Conservation (phyloP, 2,888 invertebrate genomes). For the Amblyteles armatorius region DNA sequence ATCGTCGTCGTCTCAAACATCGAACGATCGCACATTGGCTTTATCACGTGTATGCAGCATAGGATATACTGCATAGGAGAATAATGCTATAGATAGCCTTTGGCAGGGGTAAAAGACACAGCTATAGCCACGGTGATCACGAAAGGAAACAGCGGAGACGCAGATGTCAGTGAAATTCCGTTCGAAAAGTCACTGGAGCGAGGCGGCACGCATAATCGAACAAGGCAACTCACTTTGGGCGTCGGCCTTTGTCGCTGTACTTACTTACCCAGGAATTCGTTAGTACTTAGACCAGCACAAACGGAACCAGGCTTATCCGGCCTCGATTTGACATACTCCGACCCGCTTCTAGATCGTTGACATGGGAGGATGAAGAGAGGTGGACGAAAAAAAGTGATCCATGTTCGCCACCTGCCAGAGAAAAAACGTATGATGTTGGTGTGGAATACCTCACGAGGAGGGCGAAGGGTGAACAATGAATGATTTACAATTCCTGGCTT, state of each 20-base stretch:
- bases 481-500: not conserved
- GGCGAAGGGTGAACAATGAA: too few relatives aligned
- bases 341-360: not conserved
- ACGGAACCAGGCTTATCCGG: slow-evolving; percentile 14
- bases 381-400: not conserved
- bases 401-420: not conserved
- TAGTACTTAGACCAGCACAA: slow-evolving; percentile 14
- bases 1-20: slow-evolving; percentile 40
- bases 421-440: not conserved
- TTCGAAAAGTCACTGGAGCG: slow-evolving; percentile 83
- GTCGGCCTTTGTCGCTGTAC: slow-evolving; percentile 81
- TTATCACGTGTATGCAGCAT: slow-evolving; percentile 16
- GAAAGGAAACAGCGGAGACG: slow-evolving; percentile 80
- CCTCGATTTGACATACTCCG: slow-evolving; percentile 7
- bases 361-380: not conserved
- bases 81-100: slow-evolving; percentile 53
- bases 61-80: slow-evolving; percentile 7
- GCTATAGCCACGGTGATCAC: slow-evolving; percentile 52
- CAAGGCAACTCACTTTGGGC: slow-evolving; percentile 83
- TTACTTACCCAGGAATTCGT: slow-evolving; percentile 70
- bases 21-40: slow-evolving; percentile 35
- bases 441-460: too few relatives aligned
- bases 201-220: slow-evolving; percentile 83
- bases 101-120: slow-evolving; percentile 66
- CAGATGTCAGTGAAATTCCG: slow-evolving; percentile 84